Evolutionary conservation across 2,888 invertebrate genomes (phyloP), one percentile per base, ranked within the genome.

Genomic region (Thymelicus acteon): DNA sequence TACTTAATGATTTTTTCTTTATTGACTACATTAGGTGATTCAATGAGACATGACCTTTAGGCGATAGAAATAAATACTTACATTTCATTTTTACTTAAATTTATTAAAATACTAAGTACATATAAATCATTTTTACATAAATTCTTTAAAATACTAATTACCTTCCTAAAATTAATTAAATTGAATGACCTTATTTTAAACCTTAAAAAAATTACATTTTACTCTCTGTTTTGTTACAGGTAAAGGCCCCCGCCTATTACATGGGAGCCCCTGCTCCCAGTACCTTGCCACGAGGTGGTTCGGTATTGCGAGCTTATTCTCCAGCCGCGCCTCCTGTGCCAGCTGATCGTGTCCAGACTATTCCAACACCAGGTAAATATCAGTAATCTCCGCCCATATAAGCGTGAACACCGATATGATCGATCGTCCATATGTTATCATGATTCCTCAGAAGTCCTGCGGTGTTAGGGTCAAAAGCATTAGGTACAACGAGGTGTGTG

Each of bases 211-310:
- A 12, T 49, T n/a, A 49, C 4, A 54, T 54, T 24, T 24, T n/a
- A n/a, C n/a, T 12, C 24, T 54, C 10, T 54, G 10, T 62, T 40
- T 70, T 72, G 60, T 67, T 75, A 1, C 62, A 92, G 91, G 87
- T 83, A 6, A 95, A 95, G 77, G 94, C 95, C n/a, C 95, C 95
- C 13, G 96, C 96, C 5, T 97, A 96, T 84, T 97, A 96, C 88
- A 96, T 97, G 91, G 96, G 96, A 1, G 95, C 95, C 57, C 84
- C 91, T 0, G 88, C 89, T 0, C 90, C 93, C 0, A 95, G 95
- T 80, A 96, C 96, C 8, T 87, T 97, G 69, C 96, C 96, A 0
- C 93, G 96, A 24, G 95, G 96, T 10, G 95, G 95, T 0, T 94
- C 95, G 6, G 90, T 96, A 74, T 87, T 96, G 60, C 91, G 96